phyloP scores from a whole-genome alignment of 2,888 invertebrate genomes.

The Eremobia ochroleuca region DNA sequence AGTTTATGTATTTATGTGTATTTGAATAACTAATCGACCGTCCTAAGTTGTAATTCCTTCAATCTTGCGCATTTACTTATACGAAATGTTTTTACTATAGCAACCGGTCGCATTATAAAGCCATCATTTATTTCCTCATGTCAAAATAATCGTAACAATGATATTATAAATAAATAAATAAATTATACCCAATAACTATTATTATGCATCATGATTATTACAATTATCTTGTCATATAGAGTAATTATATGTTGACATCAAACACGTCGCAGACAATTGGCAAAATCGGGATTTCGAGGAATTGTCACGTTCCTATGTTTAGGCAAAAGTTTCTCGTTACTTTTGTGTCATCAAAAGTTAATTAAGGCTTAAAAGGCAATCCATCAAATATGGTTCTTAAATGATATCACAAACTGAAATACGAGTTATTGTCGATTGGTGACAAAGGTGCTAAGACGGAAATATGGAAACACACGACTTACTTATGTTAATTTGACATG shows the following conservation, averaged over 20 bases:
- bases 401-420: conserved; percentile 40
- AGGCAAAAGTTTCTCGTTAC: background rate
- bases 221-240: conserved; percentile 27
- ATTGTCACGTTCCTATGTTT: background rate
- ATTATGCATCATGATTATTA: conserved; percentile 39
- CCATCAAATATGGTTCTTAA: conserved; percentile 24
- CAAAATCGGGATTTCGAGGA: conserved; percentile 18
- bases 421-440: conserved; percentile 6
- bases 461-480: conserved; percentile 2
- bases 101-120: background rate
- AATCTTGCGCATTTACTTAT: background rate
- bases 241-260: conserved; percentile 18
- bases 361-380: conserved; percentile 13
- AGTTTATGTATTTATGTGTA: background rate
- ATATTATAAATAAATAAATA: too few species aligned
- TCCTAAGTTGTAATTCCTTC: background rate
- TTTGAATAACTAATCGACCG: background rate
- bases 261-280: conserved; percentile 35
- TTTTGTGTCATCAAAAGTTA: background rate
- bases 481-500: conserved; percentile 4
- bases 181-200: too few species aligned
- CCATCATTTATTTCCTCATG: conserved; percentile 8
- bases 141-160: conserved; percentile 9
- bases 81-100: background rate
- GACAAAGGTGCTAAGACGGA: conserved; percentile 44